Base-by-base conservation (phyloP, 2,888 invertebrate species). In the Choristoneura rosaceana region DNA sequence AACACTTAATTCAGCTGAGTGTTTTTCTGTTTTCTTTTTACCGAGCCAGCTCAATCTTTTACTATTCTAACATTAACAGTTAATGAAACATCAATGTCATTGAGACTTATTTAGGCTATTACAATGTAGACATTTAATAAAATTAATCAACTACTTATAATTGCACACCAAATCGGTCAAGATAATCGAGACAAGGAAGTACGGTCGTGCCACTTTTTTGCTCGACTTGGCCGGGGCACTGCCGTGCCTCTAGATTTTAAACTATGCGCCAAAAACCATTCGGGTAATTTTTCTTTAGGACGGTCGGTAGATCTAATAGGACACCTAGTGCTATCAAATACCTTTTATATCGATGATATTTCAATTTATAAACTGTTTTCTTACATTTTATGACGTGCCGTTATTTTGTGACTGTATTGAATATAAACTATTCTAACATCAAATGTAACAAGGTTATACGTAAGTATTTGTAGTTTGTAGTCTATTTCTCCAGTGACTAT, bases 51-150 rank as follows among this genome's bases (percentile, higher is more conserved):
- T 15, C 34, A 66, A 43, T 58, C 58, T 25, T 58, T 25, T 12
- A 41, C 12, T 58, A 59, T 47, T 59, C 52, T 67, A 67, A 67
- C 67, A 59, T 47, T 67, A n/a, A 66, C 14, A 52, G 33, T 17
- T 52, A 17, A 8, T 43, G 34, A 67, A 67, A 67, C 67, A 67
- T 17, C 47, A 47, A 67, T 60, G 59, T 43, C 52, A 52, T 55
- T 58, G 9, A 33, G n/a, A 58, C 55, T 55, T 25, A 43, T 52
- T 52, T 67, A 58, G 66, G 66, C 66, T 66, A 58, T 66, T 55
- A 65, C 17, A 43, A 7, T 66, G 55, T 58, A 66, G 43, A 55
- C 65, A 52, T 55, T 25, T 55, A 55, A 10, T 55, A 10, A 65
- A 65, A 52, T 17, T 63, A 55, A 55, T 25, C 38, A 38, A n/a